Evolutionary conservation across 1,140 invertebrate genomes (phyloP), one percentile per base, ranked within the genome.

Genomic region (Trissolcus basalis): DNA sequence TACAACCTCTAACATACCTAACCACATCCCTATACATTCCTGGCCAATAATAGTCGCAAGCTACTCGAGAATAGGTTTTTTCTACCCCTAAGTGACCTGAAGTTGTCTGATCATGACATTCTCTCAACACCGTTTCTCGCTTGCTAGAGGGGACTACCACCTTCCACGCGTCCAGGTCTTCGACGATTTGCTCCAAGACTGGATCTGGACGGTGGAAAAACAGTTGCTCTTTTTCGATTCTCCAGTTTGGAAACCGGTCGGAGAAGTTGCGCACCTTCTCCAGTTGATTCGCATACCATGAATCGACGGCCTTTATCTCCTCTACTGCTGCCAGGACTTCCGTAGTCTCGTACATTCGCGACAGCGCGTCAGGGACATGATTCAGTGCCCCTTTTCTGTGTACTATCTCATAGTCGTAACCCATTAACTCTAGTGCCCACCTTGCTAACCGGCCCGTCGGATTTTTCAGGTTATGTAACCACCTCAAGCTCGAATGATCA

Each of bases 31-130:
- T 4, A 9, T 39, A 39, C 1, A 4, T 4, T 39, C 36, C 36
- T 9, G n/a, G 9, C 36, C 36, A 39, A 9, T 39, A 39, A 9
- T 39, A 39, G n/a, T 39, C 9, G 1, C 1, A 2, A 39, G 3
- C 9, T 9, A 39, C 1, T n/a, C 36, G 3, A 2, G 3, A 3
- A 9, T 4, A 39, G 9, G 36, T 39, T 39, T 39, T 39, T 3
- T 39, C 9, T 3, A 39, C n/a, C 1, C 36, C 36, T 1, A 4
- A 9, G 36, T 39, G 36, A 4, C 36, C 36, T 4, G 9, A 39
- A 2, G 36, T 11, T 11, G 36, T 2, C 9, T 1, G 1, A 9
- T 45, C 15, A 8, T 75, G 72, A 59, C 82, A 85, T n/a, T 44
- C 43, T 14, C 12, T 2, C 36, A 39, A 11, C 2, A 39, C 9